Evolutionary conservation across 2,797 vertebrate genomes (phyloP), one percentile per base, ranked within the genome.

Genomic region (Phylloscopus collybita): DNA sequence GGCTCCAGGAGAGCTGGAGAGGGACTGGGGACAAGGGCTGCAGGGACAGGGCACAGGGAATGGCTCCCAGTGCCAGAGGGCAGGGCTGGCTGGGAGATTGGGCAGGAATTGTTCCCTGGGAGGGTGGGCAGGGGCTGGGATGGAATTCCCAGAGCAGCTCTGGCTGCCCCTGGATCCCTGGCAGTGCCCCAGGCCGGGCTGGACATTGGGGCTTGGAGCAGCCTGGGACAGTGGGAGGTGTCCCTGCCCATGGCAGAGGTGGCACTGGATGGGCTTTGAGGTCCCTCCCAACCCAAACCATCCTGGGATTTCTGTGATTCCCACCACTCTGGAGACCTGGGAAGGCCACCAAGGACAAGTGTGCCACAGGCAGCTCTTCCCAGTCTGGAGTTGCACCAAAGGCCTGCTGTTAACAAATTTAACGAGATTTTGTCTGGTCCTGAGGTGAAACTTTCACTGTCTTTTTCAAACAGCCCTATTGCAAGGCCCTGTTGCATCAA

Each of bases 401-500:
- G 0, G 6, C 53, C 86, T 80, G 62, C 86, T 79, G 2, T 20
- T 84, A 29, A 13, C 42, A 56, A 30, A 32, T 45, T 81, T 36
- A n/a, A 10, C 0, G 56, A 60, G 83, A 23, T 47, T 88, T 57
- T 70, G 26, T 49, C 83, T 76, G 76, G 42, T 62, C 13, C 56
- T n/a, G 71, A 67, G 70, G 81, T 86, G 89, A 70, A 89, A 71
- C 47, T 75, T 86, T 10, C 75, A 47, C 74, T 91, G 93, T 7
- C 47, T 44, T 64, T 96, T 88, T 57, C 85, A 61, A 72, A n/a
- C 78, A 73, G 82, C 29, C 53, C 53, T 81, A 5, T 88, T 80
- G 61, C 81, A 36, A 47, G 59, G 65, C 69, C 74, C 87, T 60
- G 57, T 97, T 97, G 93, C 92, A 42, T 74, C 96, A 96, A 90